phyloP scores from a whole-genome alignment of 2,797 vertebrate genomes.

The Hyperoplus immaculatus region DNA sequence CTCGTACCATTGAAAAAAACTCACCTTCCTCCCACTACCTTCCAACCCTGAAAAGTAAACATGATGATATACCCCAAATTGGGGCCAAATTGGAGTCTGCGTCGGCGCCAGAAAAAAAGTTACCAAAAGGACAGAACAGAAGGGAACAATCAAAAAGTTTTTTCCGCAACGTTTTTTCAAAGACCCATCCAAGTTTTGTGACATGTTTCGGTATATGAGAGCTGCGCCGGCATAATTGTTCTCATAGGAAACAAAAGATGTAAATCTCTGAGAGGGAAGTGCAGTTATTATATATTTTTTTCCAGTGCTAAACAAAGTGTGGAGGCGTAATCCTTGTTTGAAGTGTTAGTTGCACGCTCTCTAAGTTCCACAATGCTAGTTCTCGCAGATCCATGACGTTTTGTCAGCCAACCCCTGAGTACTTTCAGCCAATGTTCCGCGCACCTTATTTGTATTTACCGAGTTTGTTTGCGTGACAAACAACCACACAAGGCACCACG shows the following conservation, averaged over 20 bases:
- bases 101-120: slow-evolving; percentile 36
- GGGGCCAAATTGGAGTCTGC: slow-evolving; percentile 35
- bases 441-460: slow-evolving; percentile 77
- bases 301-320: slow-evolving; percentile 33
- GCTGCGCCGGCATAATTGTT: slow-evolving; percentile 44
- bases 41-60: slow-evolving; percentile 54
- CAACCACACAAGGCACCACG: slow-evolving; percentile 50
- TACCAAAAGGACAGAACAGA: slow-evolving; percentile 49
- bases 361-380: slow-evolving; percentile 22
- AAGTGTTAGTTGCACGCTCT: slow-evolving; percentile 36
- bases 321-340: slow-evolving; percentile 52
- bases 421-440: slow-evolving; percentile 54
- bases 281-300: background rate
- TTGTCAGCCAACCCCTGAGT: slow-evolving; percentile 71
- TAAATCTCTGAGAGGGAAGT: slow-evolving; percentile 16
- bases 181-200: slow-evolving; percentile 30
- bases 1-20: slow-evolving; percentile 51
- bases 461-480: slow-evolving; percentile 80
- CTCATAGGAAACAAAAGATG: slow-evolving; percentile 49
- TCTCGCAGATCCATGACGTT: slow-evolving; percentile 58
- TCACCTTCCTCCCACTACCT: slow-evolving; percentile 61
- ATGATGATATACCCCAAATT: slow-evolving; percentile 14
- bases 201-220: slow-evolving; percentile 33
- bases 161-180: slow-evolving; percentile 16
- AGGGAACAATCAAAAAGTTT: slow-evolving; percentile 53